Conservation (phyloP, 2,797 vertebrate genomes). For the Vireo griseus region DNA sequence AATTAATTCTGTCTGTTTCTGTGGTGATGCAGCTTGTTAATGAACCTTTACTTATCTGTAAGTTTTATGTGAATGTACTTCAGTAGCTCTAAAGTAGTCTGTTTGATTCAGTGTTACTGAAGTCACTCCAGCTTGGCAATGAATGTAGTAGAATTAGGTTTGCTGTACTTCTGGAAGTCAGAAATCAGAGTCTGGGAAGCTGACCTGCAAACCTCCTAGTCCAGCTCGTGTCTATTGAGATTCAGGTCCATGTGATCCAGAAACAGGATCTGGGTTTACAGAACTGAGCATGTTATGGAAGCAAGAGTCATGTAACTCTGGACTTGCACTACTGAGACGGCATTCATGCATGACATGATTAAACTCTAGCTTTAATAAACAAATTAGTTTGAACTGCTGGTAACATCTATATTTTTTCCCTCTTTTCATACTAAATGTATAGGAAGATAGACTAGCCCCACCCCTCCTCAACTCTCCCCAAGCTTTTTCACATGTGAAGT, state of each 20-base stretch:
- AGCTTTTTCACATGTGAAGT: neutral
- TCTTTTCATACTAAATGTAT: neutral
- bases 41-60: neutral
- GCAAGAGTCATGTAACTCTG: neutral
- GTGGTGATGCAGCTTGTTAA: neutral
- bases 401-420: neutral
- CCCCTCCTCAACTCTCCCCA: no score
- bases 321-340: neutral
- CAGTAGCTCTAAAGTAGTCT: neutral
- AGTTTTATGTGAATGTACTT: neutral
- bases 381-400: neutral
- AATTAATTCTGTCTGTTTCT: neutral
- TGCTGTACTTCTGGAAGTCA: neutral
- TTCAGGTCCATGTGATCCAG: neutral
- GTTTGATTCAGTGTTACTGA: neutral
- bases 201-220: neutral
- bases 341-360: neutral
- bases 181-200: neutral
- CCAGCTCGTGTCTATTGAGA: fast-evolving
- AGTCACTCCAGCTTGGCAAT: neutral
- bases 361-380: neutral
- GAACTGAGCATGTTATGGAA: neutral
- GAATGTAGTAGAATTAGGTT: neutral
- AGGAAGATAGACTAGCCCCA: neutral
- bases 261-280: neutral